Evolutionary conservation across 2,888 invertebrate genomes (phyloP).

Genomic region (Hirtodrosophila histrioides): DNA sequence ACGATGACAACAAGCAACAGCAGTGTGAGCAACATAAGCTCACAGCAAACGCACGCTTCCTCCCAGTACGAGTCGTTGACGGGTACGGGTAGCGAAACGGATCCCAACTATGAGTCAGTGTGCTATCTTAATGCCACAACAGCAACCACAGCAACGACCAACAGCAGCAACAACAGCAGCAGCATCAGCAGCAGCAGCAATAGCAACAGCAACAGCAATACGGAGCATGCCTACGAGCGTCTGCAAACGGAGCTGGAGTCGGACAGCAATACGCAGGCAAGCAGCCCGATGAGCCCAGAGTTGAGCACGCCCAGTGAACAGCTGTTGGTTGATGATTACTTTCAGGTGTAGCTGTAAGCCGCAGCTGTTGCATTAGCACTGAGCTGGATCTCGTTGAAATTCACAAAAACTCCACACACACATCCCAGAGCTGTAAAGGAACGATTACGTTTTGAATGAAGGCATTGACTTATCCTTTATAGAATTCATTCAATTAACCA

Average conservation of each 20-base stretch:
- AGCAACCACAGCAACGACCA: slow-evolving; percentile 32
- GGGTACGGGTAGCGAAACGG: slow-evolving; percentile 90
- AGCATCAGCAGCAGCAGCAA: slow-evolving; percentile 47
- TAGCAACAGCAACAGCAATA: slow-evolving; percentile 45
- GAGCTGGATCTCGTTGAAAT: slow-evolving; percentile 68
- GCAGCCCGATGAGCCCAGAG: slow-evolving; percentile 63
- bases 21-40: slow-evolving; percentile 74
- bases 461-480: no score
- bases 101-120: slow-evolving; percentile 93
- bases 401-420: slow-evolving; percentile 1
- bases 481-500: no score
- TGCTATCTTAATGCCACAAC: slow-evolving; percentile 87
- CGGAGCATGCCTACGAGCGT: slow-evolving; percentile 89
- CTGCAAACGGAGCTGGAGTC: slow-evolving; percentile 76
- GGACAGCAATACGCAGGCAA: slow-evolving; percentile 70
- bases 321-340: slow-evolving; percentile 84
- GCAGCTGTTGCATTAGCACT: slow-evolving; percentile 4
- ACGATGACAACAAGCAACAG: slow-evolving; percentile 81
- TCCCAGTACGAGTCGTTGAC: slow-evolving; percentile 92
- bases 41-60: slow-evolving; percentile 85
- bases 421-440: not conserved
- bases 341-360: slow-evolving; percentile 81
- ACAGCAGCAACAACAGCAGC: slow-evolving; percentile 43
- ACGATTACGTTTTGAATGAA: no score
- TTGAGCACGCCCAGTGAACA: slow-evolving; percentile 70